Evolutionary conservation across 2,113 vertebrate species (phyloP), one percentile per base, ranked within the genome.

Genomic region (Tor tambroides): DNA sequence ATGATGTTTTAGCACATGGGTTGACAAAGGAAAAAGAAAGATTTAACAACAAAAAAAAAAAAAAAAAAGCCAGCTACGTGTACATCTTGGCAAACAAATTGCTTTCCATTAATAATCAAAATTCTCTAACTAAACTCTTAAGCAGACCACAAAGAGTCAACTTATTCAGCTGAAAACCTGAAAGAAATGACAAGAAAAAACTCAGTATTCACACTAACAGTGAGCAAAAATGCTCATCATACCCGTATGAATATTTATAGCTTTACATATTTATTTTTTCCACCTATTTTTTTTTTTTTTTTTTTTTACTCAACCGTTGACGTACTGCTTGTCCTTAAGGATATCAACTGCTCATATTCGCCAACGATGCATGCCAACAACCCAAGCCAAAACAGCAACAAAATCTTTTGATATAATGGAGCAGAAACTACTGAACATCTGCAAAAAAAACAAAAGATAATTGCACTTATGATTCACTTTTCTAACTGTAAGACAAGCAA

Each of bases 401-500:
- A 51, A 51, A 51, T 1, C 49, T 51, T 51, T 51, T 0, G 92
- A 93, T 87, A 92, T 88, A 92, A 93, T 89, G 82, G 90, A 80
- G 92, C 89, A 92, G 67, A 85, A 91, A 94, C 93, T 91, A 93
- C 94, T 95, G 92, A 92, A 94, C 85, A 92, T 91, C 88, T 28
- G 92, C 90, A 23, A 80, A 59, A 59, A 3, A 59, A 92, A 92
- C 92, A 91, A 93, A 95, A 95, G 95, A 96, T 99, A 99, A 99
- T 99, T 99, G 98, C 98, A 99, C 98, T 99, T 99, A 95, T 94
- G 93, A 94, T 94, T 92, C 91, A 93, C 92, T 94, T 69, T 72
- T 86, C 69, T 38, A 67, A 93, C 91, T 95, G 91, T 93, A 92
- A 93, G 92, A 94, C 92, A 93, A 93, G 92, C 92, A 89, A 92